Base-by-base conservation (phyloP, 2,113 vertebrate species). In the Cephalopterus ornatus region DNA sequence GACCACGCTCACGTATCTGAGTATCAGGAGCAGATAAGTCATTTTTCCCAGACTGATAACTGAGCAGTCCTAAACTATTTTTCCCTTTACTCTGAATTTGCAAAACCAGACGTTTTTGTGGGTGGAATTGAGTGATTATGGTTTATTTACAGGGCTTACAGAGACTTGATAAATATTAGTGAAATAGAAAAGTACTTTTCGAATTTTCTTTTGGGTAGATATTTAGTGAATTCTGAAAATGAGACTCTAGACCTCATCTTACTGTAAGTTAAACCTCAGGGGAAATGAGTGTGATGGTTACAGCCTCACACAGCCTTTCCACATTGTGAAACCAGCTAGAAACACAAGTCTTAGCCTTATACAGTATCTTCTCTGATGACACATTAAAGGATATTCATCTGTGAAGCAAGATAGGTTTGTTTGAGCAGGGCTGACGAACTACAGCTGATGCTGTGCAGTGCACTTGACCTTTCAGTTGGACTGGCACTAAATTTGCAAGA, bases 161-260 rank as follows among this genome's bases (percentile, higher is more conserved):
- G 39, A 72, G 63, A 23, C 42, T 30, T 15, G 53, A 81, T 96
- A 95, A 96, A 95, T 96, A 96, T 96, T 96, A 95, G 56, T 42
- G 91, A 93, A 93, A 94, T 72, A 91, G 53, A 85, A 86, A 65
- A 96, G 67, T 80, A 71, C 39, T 53, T 74, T n/a, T 91, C 49
- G 61, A 1, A 62, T 87, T 91, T 93, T 95, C 63, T 92, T 56
- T 65, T 39, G 20, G 84, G 22, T 61, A 63, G 33, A 37, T 70
- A 80, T 68, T 92, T 90, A 46, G 56, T 81, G 83, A 27, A 41
- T 82, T 88, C 80, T 88, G 85, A 86, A 96, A 94, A 93, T 76
- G 85, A 88, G 82, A 96, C 72, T 74, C 58, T 17, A 49, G 28
- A 84, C 55, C 68, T 80, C 79, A 84, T 68, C 63, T 88, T 85